phyloP scores from a whole-genome alignment of 2,888 invertebrate species.

The Crematogaster levior region DNA sequence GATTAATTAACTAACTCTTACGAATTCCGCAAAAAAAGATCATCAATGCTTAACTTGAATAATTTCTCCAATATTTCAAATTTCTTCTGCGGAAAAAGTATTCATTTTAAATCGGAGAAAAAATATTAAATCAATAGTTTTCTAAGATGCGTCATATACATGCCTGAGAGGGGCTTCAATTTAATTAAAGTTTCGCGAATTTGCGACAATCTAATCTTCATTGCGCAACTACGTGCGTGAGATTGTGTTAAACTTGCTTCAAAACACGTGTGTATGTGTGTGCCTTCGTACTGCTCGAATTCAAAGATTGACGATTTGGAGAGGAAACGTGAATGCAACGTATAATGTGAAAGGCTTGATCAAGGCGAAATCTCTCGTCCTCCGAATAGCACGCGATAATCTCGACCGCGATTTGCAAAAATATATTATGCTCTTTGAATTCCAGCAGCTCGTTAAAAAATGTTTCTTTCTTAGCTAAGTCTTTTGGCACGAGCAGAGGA shows the following conservation, averaged over 20 bases:
- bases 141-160: neutral
- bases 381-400: conserved; percentile 2
- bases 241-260: conserved; percentile 64
- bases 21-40: neutral
- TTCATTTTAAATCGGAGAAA: conserved; percentile 12
- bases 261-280: conserved; percentile 13
- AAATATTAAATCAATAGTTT: conserved; percentile 24
- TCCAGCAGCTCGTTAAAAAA: conserved; percentile 68
- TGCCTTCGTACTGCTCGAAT: conserved; percentile 60
- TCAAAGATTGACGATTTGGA: conserved; percentile 56
- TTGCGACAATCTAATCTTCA: conserved; percentile 50
- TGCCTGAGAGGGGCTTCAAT: neutral
- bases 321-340: conserved; percentile 23
- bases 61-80: neutral
- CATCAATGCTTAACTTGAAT: neutral
- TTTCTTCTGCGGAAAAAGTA: neutral
- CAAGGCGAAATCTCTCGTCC: conserved; percentile 1
- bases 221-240: conserved; percentile 56
- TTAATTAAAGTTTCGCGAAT: conserved; percentile 42
- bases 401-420: conserved; percentile 47
- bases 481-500: conserved; percentile 77
- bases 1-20: neutral
- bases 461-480: conserved; percentile 69
- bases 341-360: conserved; percentile 33
- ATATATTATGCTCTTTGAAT: conserved; percentile 62